Evolutionary conservation across 2,888 invertebrate genomes (phyloP), one percentile per base, ranked within the genome.

Genomic region (Baronia brevicornis): DNA sequence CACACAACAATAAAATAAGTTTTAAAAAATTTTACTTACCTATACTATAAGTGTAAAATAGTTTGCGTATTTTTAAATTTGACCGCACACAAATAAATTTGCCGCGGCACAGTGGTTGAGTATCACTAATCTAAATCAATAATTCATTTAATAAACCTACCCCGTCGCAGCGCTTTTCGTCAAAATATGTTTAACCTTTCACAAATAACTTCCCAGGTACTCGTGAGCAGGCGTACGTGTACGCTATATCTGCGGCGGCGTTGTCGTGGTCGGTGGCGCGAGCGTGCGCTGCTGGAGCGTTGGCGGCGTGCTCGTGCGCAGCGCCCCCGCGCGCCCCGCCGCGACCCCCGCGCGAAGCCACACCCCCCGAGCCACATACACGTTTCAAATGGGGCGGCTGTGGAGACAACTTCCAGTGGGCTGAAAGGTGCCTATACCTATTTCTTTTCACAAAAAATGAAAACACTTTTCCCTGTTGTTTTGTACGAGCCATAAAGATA

Each of bases 311-410:
- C 73, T 90, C 92, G 21, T 95, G 95, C 68, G 93, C 93, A 1
- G 84, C 87, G 3, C 88, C 91, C 10, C 93, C 93, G 0, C 86
- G 87, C 34, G 89, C 90, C 11, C 87, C 89, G 1, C 80, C 80
- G 39, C 84, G 60, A 17, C 86, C 68, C 31, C 86, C 58, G 79
- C 88, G 52, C 58, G 89, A 60, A 87, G 79, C 86, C 18, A 87
- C 90, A 27, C 92, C 51, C 87, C 90, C 46, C 86, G 94, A 82
- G 88, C 89, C 91, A 4, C 87, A 87, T 34, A 90, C 88, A 1
- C 84, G 89, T 41, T 93, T 92, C 77, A 91, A 93, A 66, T 94
- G 94, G 94, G 93, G 93, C 24, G 95, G 95, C 14, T 95, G 95
- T 64, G 92, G 92, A 0, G 94, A 95, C 59, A 93, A 95, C 71